Percentiles rank a stretch among this genome's conserved stretches.
phyloP scores from a whole-genome alignment of 2,113 vertebrate species.

The Oplegnathus fasciatus region DNA sequence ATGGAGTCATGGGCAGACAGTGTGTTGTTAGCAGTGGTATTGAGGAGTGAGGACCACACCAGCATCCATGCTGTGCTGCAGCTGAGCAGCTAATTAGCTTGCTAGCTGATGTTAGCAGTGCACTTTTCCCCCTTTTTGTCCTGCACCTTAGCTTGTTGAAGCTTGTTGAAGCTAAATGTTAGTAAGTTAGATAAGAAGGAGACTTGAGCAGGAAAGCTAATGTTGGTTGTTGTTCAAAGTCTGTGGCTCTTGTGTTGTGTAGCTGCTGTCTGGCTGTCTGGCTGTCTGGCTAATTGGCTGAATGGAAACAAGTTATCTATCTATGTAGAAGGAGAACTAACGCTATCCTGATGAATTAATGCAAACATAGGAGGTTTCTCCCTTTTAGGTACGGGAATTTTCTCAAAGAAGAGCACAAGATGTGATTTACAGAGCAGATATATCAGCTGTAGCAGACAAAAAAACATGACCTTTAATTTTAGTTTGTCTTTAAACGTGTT shows the following conservation, averaged over 20 bases:
- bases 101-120: no score
- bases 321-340: not conserved
- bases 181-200: not conserved
- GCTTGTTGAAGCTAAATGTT: not conserved
- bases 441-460: not conserved
- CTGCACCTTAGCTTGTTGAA: no score
- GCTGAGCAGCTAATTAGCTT: not conserved
- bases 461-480: not conserved
- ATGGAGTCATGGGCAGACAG: not conserved
- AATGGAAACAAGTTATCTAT: not conserved
- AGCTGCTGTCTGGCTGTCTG: not conserved
- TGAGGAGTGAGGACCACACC: not conserved
- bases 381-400: no score
- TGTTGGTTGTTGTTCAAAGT: not conserved
- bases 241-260: not conserved
- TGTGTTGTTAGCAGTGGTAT: no score
- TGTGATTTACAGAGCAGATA: not conserved
- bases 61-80: not conserved
- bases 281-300: not conserved
- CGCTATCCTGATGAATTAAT: not conserved
- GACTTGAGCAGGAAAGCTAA: not conserved
- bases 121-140: no score
- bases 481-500: not conserved
- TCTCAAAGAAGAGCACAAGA: no score
- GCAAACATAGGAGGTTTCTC: not conserved